Percentiles rank a stretch among this genome's conserved stretches.
Evolutionary conservation across 2,797 vertebrate species (phyloP).

Genomic region (Oreochromis grahami): DNA sequence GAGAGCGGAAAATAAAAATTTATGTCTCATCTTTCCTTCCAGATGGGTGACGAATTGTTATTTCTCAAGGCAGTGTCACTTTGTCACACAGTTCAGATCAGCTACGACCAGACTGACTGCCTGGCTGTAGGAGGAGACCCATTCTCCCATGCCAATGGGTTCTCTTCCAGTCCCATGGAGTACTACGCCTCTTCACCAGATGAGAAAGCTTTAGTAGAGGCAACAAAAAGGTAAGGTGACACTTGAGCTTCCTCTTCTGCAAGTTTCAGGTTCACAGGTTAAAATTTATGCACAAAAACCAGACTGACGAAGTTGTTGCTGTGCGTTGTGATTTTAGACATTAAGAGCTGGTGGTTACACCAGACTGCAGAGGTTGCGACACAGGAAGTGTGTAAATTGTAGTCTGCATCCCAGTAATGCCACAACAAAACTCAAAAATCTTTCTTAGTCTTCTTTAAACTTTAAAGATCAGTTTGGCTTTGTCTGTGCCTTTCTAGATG

Average conservation of each 20-base stretch:
- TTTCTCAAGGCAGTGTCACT: slow-evolving; percentile 95
- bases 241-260: background rate
- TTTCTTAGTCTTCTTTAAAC: background rate
- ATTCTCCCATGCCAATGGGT: slow-evolving; percentile 81
- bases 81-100: slow-evolving; percentile 98
- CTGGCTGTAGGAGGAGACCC: slow-evolving; percentile 69
- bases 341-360: background rate
- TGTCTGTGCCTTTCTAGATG: background rate
- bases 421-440: background rate
- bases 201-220: slow-evolving; percentile 96
- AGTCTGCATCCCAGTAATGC: background rate
- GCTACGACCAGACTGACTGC: slow-evolving; percentile 83
- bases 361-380: background rate
- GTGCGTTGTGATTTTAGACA: background rate
- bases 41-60: slow-evolving; percentile 82
- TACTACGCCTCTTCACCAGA: slow-evolving; percentile 98
- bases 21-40: background rate
- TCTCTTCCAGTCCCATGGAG: slow-evolving; percentile 80
- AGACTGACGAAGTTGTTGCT: background rate
- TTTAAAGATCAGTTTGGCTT: background rate
- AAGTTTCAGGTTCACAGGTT: background rate
- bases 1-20: background rate
- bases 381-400: background rate
- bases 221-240: slow-evolving; percentile 83
- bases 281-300: background rate